phyloP scores from a whole-genome alignment of 1,140 invertebrate genomes.

The Anastrepha ludens region DNA sequence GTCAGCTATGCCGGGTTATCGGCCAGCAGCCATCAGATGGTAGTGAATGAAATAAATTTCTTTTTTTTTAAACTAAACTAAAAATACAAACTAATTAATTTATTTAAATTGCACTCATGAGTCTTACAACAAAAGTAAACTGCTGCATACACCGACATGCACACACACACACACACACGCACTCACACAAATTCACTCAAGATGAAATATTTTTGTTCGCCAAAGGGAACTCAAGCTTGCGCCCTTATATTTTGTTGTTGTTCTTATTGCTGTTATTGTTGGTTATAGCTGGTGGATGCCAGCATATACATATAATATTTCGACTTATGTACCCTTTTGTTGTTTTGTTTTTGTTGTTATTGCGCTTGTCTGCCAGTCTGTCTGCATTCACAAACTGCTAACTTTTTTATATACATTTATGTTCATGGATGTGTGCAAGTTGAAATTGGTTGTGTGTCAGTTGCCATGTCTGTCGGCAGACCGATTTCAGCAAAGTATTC shows the following conservation, averaged over 20 bases:
- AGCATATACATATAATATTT: not conserved
- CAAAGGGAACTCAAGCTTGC: not conserved
- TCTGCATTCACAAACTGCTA: conserved; percentile 3
- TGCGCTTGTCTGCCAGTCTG: conserved; percentile 26
- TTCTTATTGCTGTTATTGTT: not conserved
- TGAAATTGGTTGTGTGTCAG: not conserved
- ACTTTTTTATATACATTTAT: not conserved
- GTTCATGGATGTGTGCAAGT: not conserved
- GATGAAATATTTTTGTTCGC: not conserved
- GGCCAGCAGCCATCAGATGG: not conserved
- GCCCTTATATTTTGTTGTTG: not conserved
- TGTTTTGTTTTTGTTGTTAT: not conserved
- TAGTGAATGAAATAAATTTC: conserved; percentile 34
- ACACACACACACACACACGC: not conserved
- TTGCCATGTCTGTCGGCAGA: conserved; percentile 32
- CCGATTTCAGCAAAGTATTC: conserved; percentile 39
- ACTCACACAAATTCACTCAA: not conserved
- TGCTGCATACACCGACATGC: not conserved
- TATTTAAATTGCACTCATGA: conserved; percentile 38
- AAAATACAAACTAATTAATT: conserved; percentile 55
- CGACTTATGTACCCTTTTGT: not conserved
- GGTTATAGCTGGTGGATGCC: not conserved
- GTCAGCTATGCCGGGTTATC: not conserved
- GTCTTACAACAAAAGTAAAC: conserved; percentile 5
- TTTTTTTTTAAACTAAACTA: conserved; percentile 48